These are phyloP conservation scores for Cyprinodon tularosa DNA, from an alignment of 2,113 vertebrate species.

Conservation along the genomic window DNA sequence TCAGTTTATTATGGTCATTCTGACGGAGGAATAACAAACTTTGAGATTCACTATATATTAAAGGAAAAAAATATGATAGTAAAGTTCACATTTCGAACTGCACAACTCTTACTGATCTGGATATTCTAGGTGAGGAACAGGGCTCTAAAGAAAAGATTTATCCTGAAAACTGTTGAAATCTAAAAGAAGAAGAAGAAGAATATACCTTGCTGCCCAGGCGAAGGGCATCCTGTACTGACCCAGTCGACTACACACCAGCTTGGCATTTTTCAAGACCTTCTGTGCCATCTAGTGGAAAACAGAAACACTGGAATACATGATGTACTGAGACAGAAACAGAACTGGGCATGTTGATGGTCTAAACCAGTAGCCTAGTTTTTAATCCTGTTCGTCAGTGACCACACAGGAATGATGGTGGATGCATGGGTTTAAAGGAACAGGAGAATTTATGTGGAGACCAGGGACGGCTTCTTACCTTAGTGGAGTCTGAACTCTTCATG, in stretches of 20 bases:
- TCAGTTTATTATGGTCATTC: no score
- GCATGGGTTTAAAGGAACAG: slow-evolving; percentile 26
- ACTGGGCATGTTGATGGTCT: slow-evolving; percentile 26
- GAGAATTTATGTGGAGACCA: background rate
- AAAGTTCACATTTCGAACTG: background rate
- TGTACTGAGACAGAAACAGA: slow-evolving; percentile 21
- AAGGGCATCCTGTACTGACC: slow-evolving; percentile 98
- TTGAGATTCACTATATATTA: no score
- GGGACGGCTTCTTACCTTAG: slow-evolving; percentile 84
- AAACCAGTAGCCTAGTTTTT: slow-evolving; percentile 19
- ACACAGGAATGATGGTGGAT: background rate
- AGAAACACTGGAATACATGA: slow-evolving; percentile 23
- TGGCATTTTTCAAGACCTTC: slow-evolving; percentile 98
- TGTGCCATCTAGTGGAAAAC: slow-evolving; percentile 88
- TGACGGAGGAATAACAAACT: no score
- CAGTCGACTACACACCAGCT: slow-evolving; percentile 91
- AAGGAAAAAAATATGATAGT: no score
- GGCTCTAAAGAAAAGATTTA: background rate
- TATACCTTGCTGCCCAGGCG: slow-evolving; percentile 96
- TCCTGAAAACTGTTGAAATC: background rate
- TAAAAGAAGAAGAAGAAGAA: background rate
- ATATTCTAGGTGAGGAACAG: background rate
- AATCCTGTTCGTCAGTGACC: background rate
- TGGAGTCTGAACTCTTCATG: slow-evolving; percentile 96
- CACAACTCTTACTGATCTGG: background rate